A percentile compares a stretch with the other conserved stretches of the same genome.
Conservation (phyloP, 2,113 vertebrate species). For the Jaculus jaculus region DNA sequence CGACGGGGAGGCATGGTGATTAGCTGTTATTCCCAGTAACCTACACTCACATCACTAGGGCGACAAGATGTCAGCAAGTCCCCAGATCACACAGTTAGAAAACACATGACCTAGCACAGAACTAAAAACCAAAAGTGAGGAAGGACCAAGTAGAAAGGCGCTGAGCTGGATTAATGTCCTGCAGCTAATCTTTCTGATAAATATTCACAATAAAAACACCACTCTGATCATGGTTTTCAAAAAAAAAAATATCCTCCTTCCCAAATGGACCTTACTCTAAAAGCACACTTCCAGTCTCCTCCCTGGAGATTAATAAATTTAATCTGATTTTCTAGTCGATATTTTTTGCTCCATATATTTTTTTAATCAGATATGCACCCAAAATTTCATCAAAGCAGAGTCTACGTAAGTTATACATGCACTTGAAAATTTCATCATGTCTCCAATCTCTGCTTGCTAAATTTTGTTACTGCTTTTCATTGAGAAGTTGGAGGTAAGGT, state of each 20-base stretch:
- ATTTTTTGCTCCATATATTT: constrained; percentile 13
- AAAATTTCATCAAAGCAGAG: neutral
- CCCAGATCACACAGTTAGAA: neutral
- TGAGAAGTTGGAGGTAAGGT: constrained; percentile 22
- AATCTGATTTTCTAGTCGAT: neutral
- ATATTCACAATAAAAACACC: neutral
- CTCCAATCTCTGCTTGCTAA: neutral
- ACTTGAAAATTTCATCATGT: neutral
- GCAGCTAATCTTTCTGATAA: neutral
- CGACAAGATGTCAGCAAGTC: neutral
- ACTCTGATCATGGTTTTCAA: neutral
- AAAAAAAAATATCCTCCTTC: neutral
- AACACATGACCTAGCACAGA: neutral
- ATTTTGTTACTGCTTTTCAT: constrained; percentile 23
- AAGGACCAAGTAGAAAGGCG: neutral
- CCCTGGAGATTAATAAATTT: neutral
- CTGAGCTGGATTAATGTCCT: neutral
- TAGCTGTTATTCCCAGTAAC: neutral
- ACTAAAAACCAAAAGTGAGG: too few relatives aligned
- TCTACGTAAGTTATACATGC: neutral
- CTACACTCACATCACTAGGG: neutral
- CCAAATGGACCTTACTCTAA: neutral
- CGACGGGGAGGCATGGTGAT: neutral
- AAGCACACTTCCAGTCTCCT: neutral
- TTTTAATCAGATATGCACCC: constrained; percentile 5